Base-by-base conservation (phyloP, 2,888 invertebrate genomes). In the Nowickia ferox region DNA sequence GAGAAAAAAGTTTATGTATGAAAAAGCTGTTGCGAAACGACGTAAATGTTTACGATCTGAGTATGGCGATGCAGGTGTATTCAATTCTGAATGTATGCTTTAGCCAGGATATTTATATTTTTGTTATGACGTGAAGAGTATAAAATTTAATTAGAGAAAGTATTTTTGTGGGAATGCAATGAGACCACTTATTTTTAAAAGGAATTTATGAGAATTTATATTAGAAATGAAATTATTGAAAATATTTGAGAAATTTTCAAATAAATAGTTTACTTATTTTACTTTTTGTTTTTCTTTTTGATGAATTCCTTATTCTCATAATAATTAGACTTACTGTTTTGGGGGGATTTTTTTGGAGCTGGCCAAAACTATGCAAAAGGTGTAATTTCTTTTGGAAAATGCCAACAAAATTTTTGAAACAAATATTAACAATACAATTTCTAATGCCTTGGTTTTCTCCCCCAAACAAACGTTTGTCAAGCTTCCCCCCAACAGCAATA, bases 11-110 rank as follows among this genome's bases (percentile, higher is more conserved):
- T 44, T 46, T 40, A 44, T 55, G 22, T 46, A 17, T 55, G 22
- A 53, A 44, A 46, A 66, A 76, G 57, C 59, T 55, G 80, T 68
- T 84, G 68, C 57, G 42, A 63, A 68, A 61, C 51, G 40, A 30
- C 17, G 46, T 74, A 74, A 77, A 81, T 65, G 42, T 84, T 84
- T 84, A 80, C 76, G 51, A n/a, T 9, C 19, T 42, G 48, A 9
- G 44, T 80, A 22, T 51, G 48, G 51, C 6, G 30, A 30, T 74
- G 59, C 55, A 55, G 46, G 46, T 72, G 65, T 44, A 55, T 22
- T 59, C 10, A n/a, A 57, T 0, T 30, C 11, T 9, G 40, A 10
- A 19, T n/a, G 38, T 48, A 10, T 48, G 15, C 13, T 53, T 22
- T 22, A 48, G 19, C 13, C 8, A 19, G 38, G 38, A 19, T 61